A percentile compares a stretch with the other conserved stretches of the same genome.
These are phyloP conservation scores for Synanthedon vespiformis DNA, from an alignment of 2,888 invertebrate genomes.

Conservation along the genomic window DNA sequence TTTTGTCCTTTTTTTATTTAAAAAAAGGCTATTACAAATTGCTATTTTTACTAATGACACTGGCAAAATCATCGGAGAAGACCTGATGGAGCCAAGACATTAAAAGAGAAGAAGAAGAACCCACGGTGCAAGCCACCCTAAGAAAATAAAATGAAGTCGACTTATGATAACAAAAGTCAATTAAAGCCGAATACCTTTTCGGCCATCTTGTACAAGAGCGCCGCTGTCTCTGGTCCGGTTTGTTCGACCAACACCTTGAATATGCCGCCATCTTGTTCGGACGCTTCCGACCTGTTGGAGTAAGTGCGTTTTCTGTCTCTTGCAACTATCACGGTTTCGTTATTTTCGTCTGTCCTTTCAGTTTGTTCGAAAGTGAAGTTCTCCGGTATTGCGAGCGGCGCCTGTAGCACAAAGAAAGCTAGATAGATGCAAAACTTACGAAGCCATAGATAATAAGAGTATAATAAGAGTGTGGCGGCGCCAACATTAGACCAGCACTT, in stretches of 20 bases:
- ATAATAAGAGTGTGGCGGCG: no score
- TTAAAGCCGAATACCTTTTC: constrained; percentile 45
- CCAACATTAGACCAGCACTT: no score
- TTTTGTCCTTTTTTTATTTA: no score
- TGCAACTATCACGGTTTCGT: constrained; percentile 27
- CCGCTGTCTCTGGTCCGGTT: constrained; percentile 73
- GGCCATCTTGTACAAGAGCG: constrained; percentile 68
- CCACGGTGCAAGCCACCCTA: no score
- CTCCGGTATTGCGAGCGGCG: constrained; percentile 52
- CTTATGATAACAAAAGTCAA: neutral
- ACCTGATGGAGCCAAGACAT: no score
- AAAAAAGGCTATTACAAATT: no score
- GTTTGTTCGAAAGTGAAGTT: constrained; percentile 34
- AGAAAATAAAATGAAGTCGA: neutral
- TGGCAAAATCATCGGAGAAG: no score
- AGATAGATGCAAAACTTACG: no score
- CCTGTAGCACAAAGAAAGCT: constrained; percentile 19
- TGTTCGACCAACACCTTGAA: constrained; percentile 78
- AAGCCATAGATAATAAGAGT: no score
- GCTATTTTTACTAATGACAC: no score
- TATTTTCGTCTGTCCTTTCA: constrained; percentile 13
- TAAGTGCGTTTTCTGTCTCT: constrained; percentile 36
- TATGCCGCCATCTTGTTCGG: constrained; percentile 47
- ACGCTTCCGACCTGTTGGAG: constrained; percentile 40
- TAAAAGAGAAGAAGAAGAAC: no score